These are phyloP conservation scores for Crotalus tigris DNA, from an alignment of 2,113 vertebrate genomes.

Conservation along the genomic window DNA sequence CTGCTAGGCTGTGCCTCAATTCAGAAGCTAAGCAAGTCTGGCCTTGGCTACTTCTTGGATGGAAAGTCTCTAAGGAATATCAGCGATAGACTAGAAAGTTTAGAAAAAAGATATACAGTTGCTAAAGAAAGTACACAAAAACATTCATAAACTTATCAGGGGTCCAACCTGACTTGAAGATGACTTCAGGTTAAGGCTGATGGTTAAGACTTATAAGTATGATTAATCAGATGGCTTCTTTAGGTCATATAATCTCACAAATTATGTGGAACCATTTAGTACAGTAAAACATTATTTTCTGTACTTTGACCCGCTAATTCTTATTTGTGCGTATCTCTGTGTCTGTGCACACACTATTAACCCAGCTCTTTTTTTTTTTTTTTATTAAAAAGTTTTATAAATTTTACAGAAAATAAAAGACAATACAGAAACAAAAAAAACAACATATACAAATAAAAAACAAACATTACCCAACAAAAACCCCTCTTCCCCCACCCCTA, in stretches of 20 bases:
- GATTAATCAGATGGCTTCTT: neutral
- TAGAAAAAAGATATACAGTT: neutral
- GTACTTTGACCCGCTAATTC: neutral
- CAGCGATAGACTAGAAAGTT: neutral
- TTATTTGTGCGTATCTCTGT: neutral
- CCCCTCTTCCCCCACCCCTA: no score
- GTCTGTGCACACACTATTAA: neutral
- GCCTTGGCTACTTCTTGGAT: no score
- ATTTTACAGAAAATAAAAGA: no score
- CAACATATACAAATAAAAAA: no score
- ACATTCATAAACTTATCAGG: neutral
- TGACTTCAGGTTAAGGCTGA: neutral
- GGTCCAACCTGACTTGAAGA: neutral
- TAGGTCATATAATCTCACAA: neutral
- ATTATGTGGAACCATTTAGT: neutral
- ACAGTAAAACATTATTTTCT: neutral
- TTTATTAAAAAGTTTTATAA: no score
- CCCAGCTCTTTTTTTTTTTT: constrained; percentile 30
- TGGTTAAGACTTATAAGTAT: neutral
- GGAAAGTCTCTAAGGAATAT: neutral
- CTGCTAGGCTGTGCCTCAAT: neutral
- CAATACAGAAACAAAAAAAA: no score
- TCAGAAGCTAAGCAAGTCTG: neutral
- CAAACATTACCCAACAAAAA: no score
- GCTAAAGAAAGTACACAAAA: neutral